Conservation (phyloP, 2,888 invertebrate genomes). For the Stenichneumon culpator region DNA sequence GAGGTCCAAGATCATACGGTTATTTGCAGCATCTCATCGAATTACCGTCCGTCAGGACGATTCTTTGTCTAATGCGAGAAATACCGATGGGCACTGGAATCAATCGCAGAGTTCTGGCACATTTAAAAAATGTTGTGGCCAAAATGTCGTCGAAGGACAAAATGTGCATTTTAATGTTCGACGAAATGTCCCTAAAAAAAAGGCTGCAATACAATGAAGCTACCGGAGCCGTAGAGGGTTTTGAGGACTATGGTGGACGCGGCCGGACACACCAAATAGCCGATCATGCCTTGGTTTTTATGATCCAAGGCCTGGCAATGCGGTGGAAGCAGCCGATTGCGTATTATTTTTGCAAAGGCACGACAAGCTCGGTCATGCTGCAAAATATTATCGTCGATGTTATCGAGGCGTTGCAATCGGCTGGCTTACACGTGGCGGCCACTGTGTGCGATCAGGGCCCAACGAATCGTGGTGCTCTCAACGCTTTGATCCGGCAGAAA, state of each 20-base stretch:
- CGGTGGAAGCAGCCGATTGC: slow-evolving; percentile 17
- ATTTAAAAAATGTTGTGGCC: neutral
- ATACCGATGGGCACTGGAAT: slow-evolving; percentile 21
- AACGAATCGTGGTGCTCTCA: slow-evolving; percentile 32
- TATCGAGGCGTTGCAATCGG: slow-evolving; percentile 23
- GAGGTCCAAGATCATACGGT: slow-evolving; percentile 18
- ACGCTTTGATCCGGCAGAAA: neutral
- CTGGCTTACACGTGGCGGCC: slow-evolving; percentile 26
- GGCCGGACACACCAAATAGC: neutral
- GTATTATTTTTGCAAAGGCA: slow-evolving; percentile 18
- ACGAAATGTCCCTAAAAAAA: slow-evolving; percentile 39
- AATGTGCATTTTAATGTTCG: slow-evolving; percentile 21
- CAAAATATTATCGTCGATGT: slow-evolving; percentile 29
- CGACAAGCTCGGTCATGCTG: neutral
- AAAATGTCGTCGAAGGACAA: neutral
- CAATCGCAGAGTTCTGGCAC: neutral
- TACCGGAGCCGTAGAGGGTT: slow-evolving; percentile 7
- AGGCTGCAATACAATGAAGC: slow-evolving; percentile 8
- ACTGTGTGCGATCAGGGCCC: slow-evolving; percentile 43
- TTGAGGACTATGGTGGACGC: slow-evolving; percentile 17
- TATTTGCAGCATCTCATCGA: slow-evolving; percentile 23
- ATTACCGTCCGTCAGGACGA: slow-evolving; percentile 24
- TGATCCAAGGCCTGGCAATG: slow-evolving; percentile 5
- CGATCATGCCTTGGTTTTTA: neutral
- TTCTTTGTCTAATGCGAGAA: slow-evolving; percentile 1